A percentile compares a stretch with the other conserved stretches of the same genome.
These are phyloP conservation scores for Chrysodeixis includens DNA, from an alignment of 2,888 invertebrate genomes.

Conservation along the genomic window DNA sequence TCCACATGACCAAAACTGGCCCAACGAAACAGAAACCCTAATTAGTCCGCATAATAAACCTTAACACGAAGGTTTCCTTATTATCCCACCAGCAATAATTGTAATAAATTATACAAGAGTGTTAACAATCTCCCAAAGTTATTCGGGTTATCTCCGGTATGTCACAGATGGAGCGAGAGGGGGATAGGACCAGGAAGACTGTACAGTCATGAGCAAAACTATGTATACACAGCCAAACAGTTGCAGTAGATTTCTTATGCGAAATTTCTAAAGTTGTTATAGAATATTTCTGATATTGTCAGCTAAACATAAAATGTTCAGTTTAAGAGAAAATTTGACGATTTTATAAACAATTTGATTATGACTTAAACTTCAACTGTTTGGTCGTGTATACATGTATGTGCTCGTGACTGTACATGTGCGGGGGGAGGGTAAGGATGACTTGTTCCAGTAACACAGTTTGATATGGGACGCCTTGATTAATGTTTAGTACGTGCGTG, in stretches of 20 bases:
- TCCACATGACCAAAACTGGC: background rate
- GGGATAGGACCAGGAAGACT: slow-evolving; percentile 31
- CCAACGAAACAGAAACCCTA: background rate
- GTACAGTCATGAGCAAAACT: no score
- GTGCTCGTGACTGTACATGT: no score
- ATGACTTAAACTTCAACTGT: no score
- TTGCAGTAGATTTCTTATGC: no score
- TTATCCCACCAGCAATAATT: slow-evolving; percentile 20
- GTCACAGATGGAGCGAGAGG: slow-evolving; percentile 32
- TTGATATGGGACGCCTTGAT: slow-evolving; percentile 46
- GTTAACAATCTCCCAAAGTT: slow-evolving; percentile 60
- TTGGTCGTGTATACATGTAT: no score
- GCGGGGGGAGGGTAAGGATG: slow-evolving; percentile 34
- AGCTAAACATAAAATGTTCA: no score
- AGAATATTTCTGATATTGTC: no score
- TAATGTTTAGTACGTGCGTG: slow-evolving; percentile 34
- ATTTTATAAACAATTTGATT: no score
- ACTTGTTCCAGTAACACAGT: slow-evolving; percentile 44
- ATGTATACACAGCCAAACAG: no score
- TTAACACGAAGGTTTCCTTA: slow-evolving; percentile 37
- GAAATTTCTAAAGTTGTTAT: no score
- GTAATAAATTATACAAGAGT: slow-evolving; percentile 46
- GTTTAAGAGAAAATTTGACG: no score
- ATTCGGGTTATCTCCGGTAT: slow-evolving; percentile 76
- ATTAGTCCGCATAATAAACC: slow-evolving; percentile 24